Evolutionary conservation across 2,113 vertebrate species (phyloP).

Genomic region (Egretta garzetta): DNA sequence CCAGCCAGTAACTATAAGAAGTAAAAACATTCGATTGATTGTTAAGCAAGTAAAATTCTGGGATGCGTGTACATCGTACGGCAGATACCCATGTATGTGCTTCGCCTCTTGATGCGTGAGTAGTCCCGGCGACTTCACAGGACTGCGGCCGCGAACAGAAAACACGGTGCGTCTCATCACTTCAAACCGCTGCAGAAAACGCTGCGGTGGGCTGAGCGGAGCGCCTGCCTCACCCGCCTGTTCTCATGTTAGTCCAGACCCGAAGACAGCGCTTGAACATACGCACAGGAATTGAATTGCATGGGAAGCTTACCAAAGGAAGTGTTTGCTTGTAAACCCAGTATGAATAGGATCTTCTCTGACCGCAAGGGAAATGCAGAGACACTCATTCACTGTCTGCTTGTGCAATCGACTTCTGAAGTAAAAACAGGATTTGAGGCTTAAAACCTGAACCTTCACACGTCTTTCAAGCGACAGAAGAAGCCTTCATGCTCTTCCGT

Average conservation of each 20-base stretch:
- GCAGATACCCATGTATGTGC: neutral
- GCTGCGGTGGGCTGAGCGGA: neutral
- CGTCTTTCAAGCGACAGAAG: conserved; percentile 44
- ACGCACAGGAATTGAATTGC: neutral
- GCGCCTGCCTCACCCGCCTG: neutral
- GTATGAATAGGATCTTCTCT: conserved; percentile 62
- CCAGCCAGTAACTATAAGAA: neutral
- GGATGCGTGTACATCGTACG: neutral
- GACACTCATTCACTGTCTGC: conserved; percentile 38
- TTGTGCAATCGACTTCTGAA: conserved; percentile 62
- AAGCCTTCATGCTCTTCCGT: conserved; percentile 17
- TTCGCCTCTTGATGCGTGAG: neutral
- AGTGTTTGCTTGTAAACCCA: conserved; percentile 56
- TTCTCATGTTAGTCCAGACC: conserved; percentile 10
- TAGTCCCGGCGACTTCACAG: neutral
- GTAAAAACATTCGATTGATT: neutral
- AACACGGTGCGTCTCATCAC: neutral
- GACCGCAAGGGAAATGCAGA: conserved; percentile 51
- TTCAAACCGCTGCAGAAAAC: neutral
- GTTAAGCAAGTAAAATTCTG: neutral
- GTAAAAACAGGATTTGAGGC: conserved; percentile 51
- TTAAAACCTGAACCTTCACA: conserved; percentile 53
- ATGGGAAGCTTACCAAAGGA: conserved; percentile 57
- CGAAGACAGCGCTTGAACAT: neutral
- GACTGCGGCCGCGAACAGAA: neutral